A percentile compares a stretch with the other conserved stretches of the same genome.
phyloP scores from a whole-genome alignment of 2,888 invertebrate genomes.

The Girardia tigrina region DNA sequence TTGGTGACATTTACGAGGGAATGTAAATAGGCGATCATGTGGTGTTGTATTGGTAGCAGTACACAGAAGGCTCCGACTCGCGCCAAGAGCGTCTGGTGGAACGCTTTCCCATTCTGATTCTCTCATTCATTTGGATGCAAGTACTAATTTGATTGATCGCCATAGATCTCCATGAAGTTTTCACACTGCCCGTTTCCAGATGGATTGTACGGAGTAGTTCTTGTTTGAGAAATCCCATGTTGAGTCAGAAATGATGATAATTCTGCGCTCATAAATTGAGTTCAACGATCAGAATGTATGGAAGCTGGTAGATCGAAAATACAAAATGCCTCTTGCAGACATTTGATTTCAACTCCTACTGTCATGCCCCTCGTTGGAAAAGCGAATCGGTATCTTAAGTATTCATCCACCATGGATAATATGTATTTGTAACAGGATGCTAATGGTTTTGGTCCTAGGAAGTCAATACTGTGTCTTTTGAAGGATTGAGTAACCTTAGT shows the following conservation, averaged over 20 bases:
- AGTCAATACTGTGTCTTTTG: slow-evolving; percentile 38
- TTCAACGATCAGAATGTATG: slow-evolving; percentile 38
- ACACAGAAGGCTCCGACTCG: slow-evolving; percentile 37
- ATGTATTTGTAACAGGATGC: slow-evolving; percentile 38
- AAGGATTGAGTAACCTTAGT: slow-evolving; percentile 38
- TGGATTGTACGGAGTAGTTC: slow-evolving; percentile 38
- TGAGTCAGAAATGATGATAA: slow-evolving; percentile 35
- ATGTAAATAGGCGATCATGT: slow-evolving; percentile 36
- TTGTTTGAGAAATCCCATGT: slow-evolving; percentile 37
- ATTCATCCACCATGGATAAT: slow-evolving; percentile 39
- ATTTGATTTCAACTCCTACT: slow-evolving; percentile 36
- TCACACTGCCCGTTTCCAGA: slow-evolving; percentile 38
- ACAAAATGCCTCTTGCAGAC: slow-evolving; percentile 38
- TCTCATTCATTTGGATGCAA: slow-evolving; percentile 31
- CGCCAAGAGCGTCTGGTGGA: slow-evolving; percentile 38
- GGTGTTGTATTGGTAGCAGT: slow-evolving; percentile 36
- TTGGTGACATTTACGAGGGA: slow-evolving; percentile 21
- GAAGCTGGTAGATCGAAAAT: slow-evolving; percentile 38
- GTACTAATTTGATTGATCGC: slow-evolving; percentile 36
- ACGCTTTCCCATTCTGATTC: slow-evolving; percentile 36
- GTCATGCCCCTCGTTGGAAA: slow-evolving; percentile 38
- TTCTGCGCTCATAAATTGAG: slow-evolving; percentile 38
- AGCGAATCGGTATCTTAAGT: slow-evolving; percentile 39
- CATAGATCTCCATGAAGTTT: slow-evolving; percentile 38
- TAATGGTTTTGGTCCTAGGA: slow-evolving; percentile 39